Evolutionary conservation across 2,797 vertebrate genomes (phyloP), one percentile per base, ranked within the genome.

Genomic region (Tapera naevia): DNA sequence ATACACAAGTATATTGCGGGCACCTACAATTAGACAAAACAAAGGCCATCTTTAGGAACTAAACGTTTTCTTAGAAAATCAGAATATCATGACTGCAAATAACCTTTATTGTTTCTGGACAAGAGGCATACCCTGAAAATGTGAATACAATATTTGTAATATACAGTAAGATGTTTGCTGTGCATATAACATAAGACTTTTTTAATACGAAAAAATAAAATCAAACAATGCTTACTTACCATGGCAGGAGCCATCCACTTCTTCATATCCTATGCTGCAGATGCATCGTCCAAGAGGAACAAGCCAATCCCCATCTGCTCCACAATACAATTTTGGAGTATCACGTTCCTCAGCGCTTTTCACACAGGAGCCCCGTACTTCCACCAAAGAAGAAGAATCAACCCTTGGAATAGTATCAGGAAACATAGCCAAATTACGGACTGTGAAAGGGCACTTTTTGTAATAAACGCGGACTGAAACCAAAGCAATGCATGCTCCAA

Each of bases 291-390:
- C 99, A 54, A 99, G 97, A 43, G 99, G 99, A 67, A 99, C 99
- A 91, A 99, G 97, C 99, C 99, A 99, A 84, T 99, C 99, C n/a
- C 99, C 99, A 58, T 99, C 99, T 25, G 99, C 99, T 88, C 99
- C 99, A 89, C 99, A 99, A 70, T 99, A 99, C 35, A 99, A 95
- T 66, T 99, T 99, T 32, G 99, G 99, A 27, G 99, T 99, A 97
- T 99, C 99, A 10, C 98, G 97, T 78, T 99, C 99, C 95, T 99
- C 99, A 1, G 99, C 99, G 1, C 99, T 99, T 94, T 99, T 99
- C 45, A 99, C 98, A 33, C 99, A 99, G 24, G 98, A 99, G n/a
- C 99, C 99, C 70, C 98, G 97, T 62, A 99, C 99, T 97, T 99
- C 99, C 95, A 99, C 99, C 97, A 99, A 80, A 15, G 99, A 99